phyloP scores from a whole-genome alignment of 2,113 vertebrate species.

The Rhinopithecus roxellana region DNA sequence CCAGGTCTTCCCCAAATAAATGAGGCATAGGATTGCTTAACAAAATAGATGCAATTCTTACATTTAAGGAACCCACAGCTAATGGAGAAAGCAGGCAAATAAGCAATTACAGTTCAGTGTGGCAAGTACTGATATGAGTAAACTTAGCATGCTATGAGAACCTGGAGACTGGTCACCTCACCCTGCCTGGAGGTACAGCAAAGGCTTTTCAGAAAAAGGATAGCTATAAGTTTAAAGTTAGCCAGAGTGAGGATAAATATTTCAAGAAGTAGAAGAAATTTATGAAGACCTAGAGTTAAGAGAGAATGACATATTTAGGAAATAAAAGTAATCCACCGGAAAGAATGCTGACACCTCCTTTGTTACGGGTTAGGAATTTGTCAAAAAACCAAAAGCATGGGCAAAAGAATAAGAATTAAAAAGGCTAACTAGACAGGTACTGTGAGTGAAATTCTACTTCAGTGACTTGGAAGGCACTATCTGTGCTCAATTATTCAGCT shows the following conservation, averaged over 20 bases:
- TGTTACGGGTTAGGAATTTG: background rate
- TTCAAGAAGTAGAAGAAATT: conserved; percentile 41
- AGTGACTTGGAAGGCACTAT: background rate
- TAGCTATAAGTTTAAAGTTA: background rate
- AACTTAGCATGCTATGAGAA: background rate
- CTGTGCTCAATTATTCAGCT: background rate
- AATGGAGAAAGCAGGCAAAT: background rate
- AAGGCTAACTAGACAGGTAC: background rate
- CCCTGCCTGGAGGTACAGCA: background rate
- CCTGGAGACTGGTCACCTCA: background rate
- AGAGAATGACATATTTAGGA: conserved; percentile 27
- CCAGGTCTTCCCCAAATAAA: background rate
- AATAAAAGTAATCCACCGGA: conserved; percentile 40
- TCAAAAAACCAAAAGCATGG: conserved; percentile 25
- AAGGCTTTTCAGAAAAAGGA: background rate
- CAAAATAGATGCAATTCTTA: background rate
- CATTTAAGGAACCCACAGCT: background rate
- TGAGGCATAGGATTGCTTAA: background rate
- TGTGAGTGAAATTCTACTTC: background rate
- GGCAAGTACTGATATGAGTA: background rate
- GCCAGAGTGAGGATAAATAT: conserved; percentile 5
- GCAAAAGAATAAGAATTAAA: background rate
- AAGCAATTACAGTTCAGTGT: background rate
- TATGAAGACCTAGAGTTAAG: conserved; percentile 40
- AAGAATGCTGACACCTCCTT: conserved; percentile 43